Evolutionary conservation across 1,140 invertebrate genomes (phyloP).

Genomic region (Paralvinella palmiformis): DNA sequence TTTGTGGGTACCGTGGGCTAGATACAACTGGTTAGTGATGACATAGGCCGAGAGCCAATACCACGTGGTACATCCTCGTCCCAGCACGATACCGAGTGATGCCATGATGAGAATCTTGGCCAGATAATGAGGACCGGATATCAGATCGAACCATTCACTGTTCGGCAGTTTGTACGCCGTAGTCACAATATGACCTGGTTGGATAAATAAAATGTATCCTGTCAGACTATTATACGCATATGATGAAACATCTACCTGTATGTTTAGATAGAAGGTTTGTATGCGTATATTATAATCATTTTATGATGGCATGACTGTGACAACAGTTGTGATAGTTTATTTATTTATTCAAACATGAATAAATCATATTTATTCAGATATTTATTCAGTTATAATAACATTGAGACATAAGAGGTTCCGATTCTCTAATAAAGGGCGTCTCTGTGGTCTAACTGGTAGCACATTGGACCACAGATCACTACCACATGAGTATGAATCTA

Average conservation of each 20-base stretch:
- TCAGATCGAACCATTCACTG: constrained; percentile 9
- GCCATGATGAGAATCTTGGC: constrained; percentile 7
- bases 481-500: no score
- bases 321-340: no score
- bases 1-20: constrained; percentile 1
- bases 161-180: constrained; percentile 13
- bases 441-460: no score
- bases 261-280: not conserved
- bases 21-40: constrained; percentile 7
- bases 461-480: no score
- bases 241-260: not conserved
- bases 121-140: constrained; percentile 10
- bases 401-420: no score
- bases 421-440: no score
- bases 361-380: not conserved
- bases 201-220: not conserved
- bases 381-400: no score
- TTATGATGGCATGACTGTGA: no score
- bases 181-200: constrained; percentile 12
- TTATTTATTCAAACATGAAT: no score
- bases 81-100: constrained; percentile 9
- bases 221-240: no score
- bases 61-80: not conserved
- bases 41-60: not conserved
- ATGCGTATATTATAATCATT: not conserved